Evolutionary conservation across 2,113 vertebrate species (phyloP), one percentile per base, ranked within the genome.

Genomic region (Orientallactaga bullata): DNA sequence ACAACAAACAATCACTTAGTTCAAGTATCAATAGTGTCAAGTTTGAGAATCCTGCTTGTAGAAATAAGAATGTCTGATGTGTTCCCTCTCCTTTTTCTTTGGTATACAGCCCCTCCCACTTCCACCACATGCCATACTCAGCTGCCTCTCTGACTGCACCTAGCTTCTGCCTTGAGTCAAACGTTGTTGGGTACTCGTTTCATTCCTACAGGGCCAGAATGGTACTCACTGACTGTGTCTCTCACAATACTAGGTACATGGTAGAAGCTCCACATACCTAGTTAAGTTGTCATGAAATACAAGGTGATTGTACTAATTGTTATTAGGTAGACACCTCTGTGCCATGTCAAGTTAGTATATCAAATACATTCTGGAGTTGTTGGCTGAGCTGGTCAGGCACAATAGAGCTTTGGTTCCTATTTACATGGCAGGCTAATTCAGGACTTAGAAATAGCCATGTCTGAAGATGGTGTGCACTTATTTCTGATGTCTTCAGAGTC

Each of bases 41-140:
- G 8, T 55, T 55, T 58, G 32, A 58, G 7, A 71, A 71, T 26
- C 4, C 15, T 26, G 65, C 7, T 55, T 28, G 32, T 51, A 13
- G 21, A 32, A 69, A 60, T 28, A 8, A 35, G 21, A 32, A 18
- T 26, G 3, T 1, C 21, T 0, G 1, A 10, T 21, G 2, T 1
- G 7, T 0, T 12, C 21, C 58, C 26, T 51, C 3, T 39, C 13
- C 16, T 5, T 18, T 26, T 1, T 20, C 72, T 55, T 66, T 63
- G 47, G 42, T 6, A 24, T 18, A 17, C 12, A 55, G n/a, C 51
- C n/a, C 16, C 21, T 55, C 35, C 23, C 11, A 18, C 24, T 5
- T 4, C 30, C 17, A 72, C 68, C 12, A 8, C 28, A 12, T 10
- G 55, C 17, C 55, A n/a, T 72, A 21, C 42, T 71, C 30, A 12